phyloP scores from a whole-genome alignment of 2,797 vertebrate species.

The Thaleichthys pacificus region DNA sequence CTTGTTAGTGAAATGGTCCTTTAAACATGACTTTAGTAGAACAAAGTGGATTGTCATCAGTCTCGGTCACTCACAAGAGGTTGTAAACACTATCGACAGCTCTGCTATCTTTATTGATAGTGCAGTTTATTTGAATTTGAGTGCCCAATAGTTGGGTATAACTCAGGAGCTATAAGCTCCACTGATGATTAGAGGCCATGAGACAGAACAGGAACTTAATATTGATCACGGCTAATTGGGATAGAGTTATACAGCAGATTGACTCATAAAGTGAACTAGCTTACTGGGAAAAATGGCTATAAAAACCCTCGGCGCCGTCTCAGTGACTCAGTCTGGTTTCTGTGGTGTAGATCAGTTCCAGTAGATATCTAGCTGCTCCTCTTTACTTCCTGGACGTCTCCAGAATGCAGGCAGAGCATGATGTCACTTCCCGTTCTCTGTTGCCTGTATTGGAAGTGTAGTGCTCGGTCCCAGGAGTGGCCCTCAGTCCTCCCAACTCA shows the following conservation, averaged over 20 bases:
- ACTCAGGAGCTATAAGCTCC: not conserved
- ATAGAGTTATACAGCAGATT: not conserved
- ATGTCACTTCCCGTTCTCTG: slow-evolving; percentile 44
- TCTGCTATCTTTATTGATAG: not conserved
- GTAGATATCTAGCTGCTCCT: slow-evolving; percentile 45
- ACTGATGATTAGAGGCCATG: not conserved
- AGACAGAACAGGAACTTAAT: not conserved
- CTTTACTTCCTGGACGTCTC: slow-evolving; percentile 21
- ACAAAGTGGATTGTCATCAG: not conserved
- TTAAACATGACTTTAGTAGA: not conserved
- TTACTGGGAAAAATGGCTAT: not conserved
- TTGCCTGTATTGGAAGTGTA: slow-evolving; percentile 33
- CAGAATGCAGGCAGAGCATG: slow-evolving; percentile 52
- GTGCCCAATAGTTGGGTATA: too few species aligned
- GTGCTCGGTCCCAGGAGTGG: slow-evolving; percentile 18
- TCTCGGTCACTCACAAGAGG: not conserved
- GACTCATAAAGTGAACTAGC: not conserved
- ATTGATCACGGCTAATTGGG: not conserved
- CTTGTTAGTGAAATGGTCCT: not conserved
- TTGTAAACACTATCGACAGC: not conserved
- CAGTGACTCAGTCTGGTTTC: slow-evolving; percentile 49
- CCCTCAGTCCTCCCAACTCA: slow-evolving; percentile 37
- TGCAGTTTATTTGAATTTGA: too few species aligned
- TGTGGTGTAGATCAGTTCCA: slow-evolving; percentile 60
- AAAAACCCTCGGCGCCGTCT: not conserved